These are phyloP conservation scores for Eucidaris tribuloides DNA, from an alignment of 35 echinoderm and acorn worm genomes.

Conservation along the genomic window DNA sequence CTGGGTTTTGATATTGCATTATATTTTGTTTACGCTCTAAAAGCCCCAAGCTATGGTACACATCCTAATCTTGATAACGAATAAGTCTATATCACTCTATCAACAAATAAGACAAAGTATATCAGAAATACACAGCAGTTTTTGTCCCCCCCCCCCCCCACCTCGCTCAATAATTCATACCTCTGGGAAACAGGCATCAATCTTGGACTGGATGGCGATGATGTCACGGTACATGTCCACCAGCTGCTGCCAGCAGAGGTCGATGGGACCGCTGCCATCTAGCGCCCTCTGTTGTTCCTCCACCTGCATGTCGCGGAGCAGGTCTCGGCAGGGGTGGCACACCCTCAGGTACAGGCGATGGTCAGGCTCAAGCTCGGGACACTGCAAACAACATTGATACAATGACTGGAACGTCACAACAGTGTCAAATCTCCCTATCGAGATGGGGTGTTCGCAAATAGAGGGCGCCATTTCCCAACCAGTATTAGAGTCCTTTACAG, in stretches of 20 bases:
- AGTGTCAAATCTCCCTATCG: not conserved
- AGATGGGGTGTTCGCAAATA: no score
- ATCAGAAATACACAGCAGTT: no score
- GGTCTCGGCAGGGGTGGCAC: constrained; percentile 33
- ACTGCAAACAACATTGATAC: constrained; percentile 23
- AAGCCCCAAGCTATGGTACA: no score
- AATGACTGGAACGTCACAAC: not conserved
- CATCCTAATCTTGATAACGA: no score
- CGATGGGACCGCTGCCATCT: not conserved
- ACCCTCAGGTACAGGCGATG: constrained; percentile 31
- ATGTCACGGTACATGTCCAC: constrained; percentile 24
- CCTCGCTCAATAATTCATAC: no score
- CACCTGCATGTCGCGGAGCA: constrained; percentile 28
- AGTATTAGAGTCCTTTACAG: not conserved
- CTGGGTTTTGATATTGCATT: no score
- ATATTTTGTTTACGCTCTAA: no score
- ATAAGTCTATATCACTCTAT: no score
- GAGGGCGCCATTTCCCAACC: not conserved
- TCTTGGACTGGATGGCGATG: constrained; percentile 36
- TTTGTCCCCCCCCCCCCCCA: no score
- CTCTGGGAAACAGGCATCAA: constrained; percentile 52
- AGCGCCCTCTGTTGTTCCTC: constrained; percentile 12
- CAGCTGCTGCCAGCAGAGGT: constrained; percentile 18
- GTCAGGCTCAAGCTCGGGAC: constrained; percentile 65
- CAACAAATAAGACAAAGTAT: no score